These are phyloP conservation scores for Ellobius talpinus DNA, from an alignment of 2,113 vertebrate species.

Conservation along the genomic window DNA sequence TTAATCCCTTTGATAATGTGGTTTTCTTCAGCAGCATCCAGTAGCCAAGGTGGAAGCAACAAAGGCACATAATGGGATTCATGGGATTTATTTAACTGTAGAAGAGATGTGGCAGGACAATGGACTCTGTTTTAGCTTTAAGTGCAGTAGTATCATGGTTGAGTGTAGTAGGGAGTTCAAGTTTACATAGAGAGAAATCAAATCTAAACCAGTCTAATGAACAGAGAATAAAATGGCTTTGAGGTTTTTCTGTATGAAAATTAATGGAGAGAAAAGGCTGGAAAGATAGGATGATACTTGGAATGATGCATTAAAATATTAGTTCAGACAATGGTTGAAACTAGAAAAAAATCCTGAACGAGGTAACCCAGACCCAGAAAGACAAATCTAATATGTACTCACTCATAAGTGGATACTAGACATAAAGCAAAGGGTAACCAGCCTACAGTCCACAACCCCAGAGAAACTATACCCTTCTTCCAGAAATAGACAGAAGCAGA, in stretches of 20 bases:
- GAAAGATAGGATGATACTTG: not conserved
- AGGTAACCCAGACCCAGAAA: no score
- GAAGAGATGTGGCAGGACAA: not conserved
- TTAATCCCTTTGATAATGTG: constrained; percentile 27
- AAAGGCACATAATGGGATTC: not conserved
- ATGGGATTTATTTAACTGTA: not conserved
- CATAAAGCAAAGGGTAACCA: no score
- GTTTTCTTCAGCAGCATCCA: not conserved
- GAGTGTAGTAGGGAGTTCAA: not conserved
- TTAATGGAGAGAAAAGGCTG: constrained; percentile 28
- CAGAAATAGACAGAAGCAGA: no score
- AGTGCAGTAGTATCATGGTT: not conserved
- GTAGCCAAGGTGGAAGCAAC: not conserved
- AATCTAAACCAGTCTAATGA: not conserved
- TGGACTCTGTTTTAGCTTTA: not conserved
- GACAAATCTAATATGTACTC: no score
- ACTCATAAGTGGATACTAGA: no score
- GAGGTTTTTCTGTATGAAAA: not conserved
- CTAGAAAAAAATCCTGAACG: no score
- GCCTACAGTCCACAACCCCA: no score
- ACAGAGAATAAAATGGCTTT: not conserved
- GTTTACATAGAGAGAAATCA: not conserved
- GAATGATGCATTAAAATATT: not conserved
- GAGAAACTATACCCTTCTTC: no score
- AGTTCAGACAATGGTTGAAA: not conserved